phyloP scores from a whole-genome alignment of 1,140 invertebrate genomes.

The Psix sp. region DNA sequence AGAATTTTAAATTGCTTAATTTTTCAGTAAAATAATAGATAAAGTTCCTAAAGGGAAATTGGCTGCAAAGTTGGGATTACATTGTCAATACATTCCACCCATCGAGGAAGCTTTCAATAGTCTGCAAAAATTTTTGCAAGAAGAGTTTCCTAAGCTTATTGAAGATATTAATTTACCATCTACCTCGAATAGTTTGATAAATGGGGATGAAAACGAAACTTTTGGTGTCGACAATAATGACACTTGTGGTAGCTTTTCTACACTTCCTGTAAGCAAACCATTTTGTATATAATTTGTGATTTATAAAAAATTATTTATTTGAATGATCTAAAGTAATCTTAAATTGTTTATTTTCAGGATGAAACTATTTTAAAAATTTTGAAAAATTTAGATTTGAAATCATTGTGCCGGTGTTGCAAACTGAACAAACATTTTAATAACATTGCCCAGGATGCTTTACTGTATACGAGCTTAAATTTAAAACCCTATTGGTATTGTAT shows the following conservation, averaged over 20 bases:
- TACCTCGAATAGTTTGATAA: constrained; percentile 43
- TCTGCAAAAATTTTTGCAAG: constrained; percentile 73
- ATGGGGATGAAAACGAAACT: constrained; percentile 29
- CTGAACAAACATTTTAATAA: constrained; percentile 86
- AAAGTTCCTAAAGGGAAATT: constrained; percentile 71
- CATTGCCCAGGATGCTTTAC: constrained; percentile 84
- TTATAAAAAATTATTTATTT: too few relatives aligned
- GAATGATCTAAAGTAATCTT: too few relatives aligned
- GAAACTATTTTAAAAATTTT: constrained; percentile 80
- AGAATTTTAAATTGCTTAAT: too few relatives aligned
- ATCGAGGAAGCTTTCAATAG: constrained; percentile 73
- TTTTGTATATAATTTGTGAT: too few relatives aligned
- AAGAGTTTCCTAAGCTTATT: constrained; percentile 73
- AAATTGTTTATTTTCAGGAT: constrained; percentile 78
- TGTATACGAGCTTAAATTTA: constrained; percentile 88
- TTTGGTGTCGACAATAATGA: constrained; percentile 46
- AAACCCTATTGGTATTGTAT: constrained; percentile 84
- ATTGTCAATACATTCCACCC: constrained; percentile 72
- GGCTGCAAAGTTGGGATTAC: constrained; percentile 66
- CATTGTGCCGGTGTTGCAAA: constrained; percentile 84
- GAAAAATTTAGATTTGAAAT: constrained; percentile 81
- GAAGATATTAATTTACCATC: constrained; percentile 69
- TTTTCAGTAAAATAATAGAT: constrained; percentile 69
- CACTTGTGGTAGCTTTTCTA: constrained; percentile 69
- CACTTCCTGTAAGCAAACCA: constrained; percentile 70